Conservation (phyloP, 2,797 vertebrate species). For the Moxostoma hubbsi region DNA sequence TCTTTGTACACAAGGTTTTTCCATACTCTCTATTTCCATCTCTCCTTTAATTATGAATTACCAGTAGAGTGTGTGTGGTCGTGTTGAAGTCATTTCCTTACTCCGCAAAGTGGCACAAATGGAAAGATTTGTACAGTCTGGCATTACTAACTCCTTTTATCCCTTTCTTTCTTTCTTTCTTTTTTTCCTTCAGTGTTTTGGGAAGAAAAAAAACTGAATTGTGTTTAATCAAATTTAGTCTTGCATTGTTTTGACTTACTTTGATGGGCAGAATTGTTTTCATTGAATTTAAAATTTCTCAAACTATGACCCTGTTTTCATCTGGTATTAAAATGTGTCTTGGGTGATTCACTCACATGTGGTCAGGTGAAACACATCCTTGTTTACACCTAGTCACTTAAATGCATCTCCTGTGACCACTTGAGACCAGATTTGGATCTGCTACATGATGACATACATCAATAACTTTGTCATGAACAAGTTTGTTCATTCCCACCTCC, state of each 20-base stretch:
- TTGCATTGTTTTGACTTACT: neutral
- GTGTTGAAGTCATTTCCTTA: neutral
- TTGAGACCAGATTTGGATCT: too few relatives aligned
- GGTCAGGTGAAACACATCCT: too few relatives aligned
- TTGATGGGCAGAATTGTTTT: neutral
- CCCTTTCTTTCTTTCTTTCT: neutral
- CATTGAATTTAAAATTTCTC: neutral
- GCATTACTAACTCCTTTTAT: neutral
- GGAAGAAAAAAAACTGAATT: neutral
- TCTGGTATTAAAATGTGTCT: too few relatives aligned
- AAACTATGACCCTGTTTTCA: neutral
- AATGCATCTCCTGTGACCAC: too few relatives aligned
- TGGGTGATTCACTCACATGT: too few relatives aligned
- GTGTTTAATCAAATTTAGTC: neutral
- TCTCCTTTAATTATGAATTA: constrained; percentile 61
- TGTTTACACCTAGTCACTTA: too few relatives aligned
- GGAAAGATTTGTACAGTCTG: too few relatives aligned
- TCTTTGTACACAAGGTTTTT: neutral
- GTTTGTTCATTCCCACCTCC: too few relatives aligned
- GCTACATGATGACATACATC: too few relatives aligned
- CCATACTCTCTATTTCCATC: constrained; percentile 58
- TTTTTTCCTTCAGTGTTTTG: neutral
- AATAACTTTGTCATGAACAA: too few relatives aligned
- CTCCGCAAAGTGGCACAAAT: too few relatives aligned
- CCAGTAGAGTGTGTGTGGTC: constrained; percentile 47